A percentile compares a stretch with the other conserved stretches of the same genome.
phyloP scores from a whole-genome alignment of 2,113 vertebrate species.

The Bujurquina vittata region DNA sequence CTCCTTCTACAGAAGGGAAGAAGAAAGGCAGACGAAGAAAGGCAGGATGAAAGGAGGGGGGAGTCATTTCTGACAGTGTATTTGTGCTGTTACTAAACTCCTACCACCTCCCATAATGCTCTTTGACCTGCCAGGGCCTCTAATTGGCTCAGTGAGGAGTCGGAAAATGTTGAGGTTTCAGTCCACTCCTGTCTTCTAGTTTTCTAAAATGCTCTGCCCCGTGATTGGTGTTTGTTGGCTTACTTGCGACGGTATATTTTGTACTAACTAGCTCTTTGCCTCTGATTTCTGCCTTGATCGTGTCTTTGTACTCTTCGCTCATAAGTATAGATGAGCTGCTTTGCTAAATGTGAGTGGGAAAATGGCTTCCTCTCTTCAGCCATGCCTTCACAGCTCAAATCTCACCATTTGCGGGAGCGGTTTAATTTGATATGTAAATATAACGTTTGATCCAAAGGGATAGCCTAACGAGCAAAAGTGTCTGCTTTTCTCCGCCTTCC shows the following conservation, averaged over 20 bases:
- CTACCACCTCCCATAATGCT: conserved; percentile 89
- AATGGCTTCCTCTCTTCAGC: conserved; percentile 90
- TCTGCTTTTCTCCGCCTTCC: conserved; percentile 66
- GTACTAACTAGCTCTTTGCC: conserved; percentile 49
- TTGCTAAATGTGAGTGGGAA: conserved; percentile 68
- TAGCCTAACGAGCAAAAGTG: conserved; percentile 88
- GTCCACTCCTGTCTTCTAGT: conserved; percentile 85
- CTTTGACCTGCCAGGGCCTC: conserved; percentile 89
- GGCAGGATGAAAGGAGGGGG: conserved; percentile 74
- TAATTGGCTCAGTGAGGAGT: conserved; percentile 91
- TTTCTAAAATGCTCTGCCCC: conserved; percentile 78
- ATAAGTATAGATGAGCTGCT: conserved; percentile 84
- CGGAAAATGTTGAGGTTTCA: conserved; percentile 88
- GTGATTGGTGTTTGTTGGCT: conserved; percentile 22
- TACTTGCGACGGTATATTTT: conserved; percentile 21
- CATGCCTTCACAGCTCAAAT: conserved; percentile 85
- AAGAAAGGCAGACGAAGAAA: conserved; percentile 90
- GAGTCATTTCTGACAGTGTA: conserved; percentile 87
- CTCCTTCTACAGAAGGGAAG: conserved; percentile 83
- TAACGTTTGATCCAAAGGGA: conserved; percentile 88
- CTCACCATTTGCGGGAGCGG: conserved; percentile 87
- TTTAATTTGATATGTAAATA: conserved; percentile 99
- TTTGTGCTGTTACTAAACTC: conserved; percentile 90
- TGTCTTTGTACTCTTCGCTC: conserved; percentile 38
- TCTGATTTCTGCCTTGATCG: conserved; percentile 28